These are phyloP conservation scores for Lagopus muta DNA, from an alignment of 2,113 vertebrate species.

Conservation along the genomic window DNA sequence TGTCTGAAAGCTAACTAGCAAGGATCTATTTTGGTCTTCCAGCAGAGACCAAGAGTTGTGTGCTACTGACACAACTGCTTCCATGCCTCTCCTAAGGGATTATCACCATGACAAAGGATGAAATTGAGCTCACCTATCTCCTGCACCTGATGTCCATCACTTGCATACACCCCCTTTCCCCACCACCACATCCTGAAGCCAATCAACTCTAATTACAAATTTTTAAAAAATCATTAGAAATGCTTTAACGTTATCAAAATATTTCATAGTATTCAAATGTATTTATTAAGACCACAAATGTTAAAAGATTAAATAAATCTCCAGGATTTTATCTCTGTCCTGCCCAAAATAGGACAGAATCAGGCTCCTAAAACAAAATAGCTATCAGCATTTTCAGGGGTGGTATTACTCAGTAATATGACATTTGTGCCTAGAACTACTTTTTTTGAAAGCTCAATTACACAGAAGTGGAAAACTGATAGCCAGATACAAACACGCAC, in stretches of 20 bases:
- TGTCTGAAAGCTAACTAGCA: neutral
- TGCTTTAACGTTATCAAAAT: neutral
- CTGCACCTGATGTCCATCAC: neutral
- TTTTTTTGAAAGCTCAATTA: neutral
- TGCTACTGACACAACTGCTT: neutral
- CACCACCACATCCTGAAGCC: neutral
- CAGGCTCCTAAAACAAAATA: neutral
- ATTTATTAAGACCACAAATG: neutral
- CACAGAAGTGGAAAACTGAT: neutral
- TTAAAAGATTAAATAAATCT: too few relatives aligned
- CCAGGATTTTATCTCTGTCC: neutral
- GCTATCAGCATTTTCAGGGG: neutral
- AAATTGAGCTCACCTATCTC: fast-evolving
- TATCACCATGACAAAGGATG: neutral
- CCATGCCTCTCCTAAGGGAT: neutral
- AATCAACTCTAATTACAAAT: neutral
- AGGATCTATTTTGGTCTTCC: neutral
- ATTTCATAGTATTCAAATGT: neutral
- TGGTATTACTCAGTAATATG: neutral
- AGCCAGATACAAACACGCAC: neutral
- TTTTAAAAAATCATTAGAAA: fast-evolving
- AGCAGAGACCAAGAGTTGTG: neutral
- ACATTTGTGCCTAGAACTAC: neutral
- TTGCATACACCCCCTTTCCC: neutral
- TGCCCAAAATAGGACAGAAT: neutral